Evolutionary conservation across 2,113 vertebrate genomes (phyloP).

Genomic region (Prietella phreatophila): DNA sequence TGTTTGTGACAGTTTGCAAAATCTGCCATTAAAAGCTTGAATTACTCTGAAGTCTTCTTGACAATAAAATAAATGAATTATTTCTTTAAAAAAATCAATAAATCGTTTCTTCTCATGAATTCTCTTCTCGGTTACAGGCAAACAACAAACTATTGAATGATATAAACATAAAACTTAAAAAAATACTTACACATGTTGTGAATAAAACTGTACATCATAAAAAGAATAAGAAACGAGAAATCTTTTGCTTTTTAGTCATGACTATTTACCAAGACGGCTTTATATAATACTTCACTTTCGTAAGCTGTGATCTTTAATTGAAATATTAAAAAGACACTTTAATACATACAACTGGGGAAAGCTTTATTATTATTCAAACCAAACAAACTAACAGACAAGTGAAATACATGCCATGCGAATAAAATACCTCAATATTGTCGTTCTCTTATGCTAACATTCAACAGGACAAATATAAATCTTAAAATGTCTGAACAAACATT

Average conservation of each 20-base stretch:
- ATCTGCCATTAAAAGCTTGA: background rate
- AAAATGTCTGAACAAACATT: background rate
- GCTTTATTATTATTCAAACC: background rate
- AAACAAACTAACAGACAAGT: background rate
- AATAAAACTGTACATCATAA: background rate
- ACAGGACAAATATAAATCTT: background rate
- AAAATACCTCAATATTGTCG: background rate
- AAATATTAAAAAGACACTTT: background rate
- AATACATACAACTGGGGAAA: background rate
- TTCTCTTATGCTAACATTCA: background rate
- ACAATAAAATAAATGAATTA: conserved; percentile 7
- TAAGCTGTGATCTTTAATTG: background rate
- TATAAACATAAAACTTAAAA: background rate
- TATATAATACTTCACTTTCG: background rate
- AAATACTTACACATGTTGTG: background rate
- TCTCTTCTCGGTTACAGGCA: background rate
- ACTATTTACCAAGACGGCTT: background rate
- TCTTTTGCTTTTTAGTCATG: background rate
- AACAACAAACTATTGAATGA: conserved; percentile 24
- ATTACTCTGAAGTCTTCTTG: background rate
- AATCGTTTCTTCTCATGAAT: background rate
- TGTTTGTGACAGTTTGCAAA: conserved; percentile 1
- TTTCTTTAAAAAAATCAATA: background rate
- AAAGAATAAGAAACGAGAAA: background rate
- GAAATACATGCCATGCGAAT: background rate